Evolutionary conservation across 2,113 vertebrate genomes (phyloP).

Genomic region (Oreotrochilus melanogaster): DNA sequence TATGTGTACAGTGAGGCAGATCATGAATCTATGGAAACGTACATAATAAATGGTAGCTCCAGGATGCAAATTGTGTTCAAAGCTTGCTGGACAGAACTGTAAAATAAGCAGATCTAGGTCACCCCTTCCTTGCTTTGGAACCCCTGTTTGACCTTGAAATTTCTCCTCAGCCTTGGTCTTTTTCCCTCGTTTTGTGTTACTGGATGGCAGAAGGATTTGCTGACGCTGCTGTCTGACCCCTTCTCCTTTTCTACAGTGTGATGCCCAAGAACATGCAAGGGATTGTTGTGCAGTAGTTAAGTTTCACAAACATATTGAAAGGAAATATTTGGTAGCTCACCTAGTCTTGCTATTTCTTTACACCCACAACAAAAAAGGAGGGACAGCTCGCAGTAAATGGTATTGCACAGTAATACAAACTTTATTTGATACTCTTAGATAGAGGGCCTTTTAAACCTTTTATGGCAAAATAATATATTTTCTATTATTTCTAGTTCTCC

Average conservation of each 20-base stretch:
- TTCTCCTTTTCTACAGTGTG: background rate
- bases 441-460: background rate
- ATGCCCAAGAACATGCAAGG: background rate
- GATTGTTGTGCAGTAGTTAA: background rate
- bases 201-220: background rate
- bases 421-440: background rate
- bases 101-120: background rate
- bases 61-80: background rate
- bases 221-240: background rate
- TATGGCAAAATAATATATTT: background rate
- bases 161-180: background rate
- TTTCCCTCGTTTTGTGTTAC: background rate
- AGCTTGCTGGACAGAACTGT: background rate
- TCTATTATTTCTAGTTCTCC: background rate
- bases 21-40: background rate
- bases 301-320: background rate
- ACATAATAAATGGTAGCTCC: background rate
- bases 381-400: background rate
- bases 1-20: accelerated
- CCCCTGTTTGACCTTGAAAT: background rate
- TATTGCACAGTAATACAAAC: background rate
- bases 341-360: background rate
- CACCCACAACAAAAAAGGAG: background rate
- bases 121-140: background rate
- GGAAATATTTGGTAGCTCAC: background rate